These are phyloP conservation scores for Salarias fasciatus DNA, from an alignment of 2,797 vertebrate genomes.

Conservation along the genomic window DNA sequence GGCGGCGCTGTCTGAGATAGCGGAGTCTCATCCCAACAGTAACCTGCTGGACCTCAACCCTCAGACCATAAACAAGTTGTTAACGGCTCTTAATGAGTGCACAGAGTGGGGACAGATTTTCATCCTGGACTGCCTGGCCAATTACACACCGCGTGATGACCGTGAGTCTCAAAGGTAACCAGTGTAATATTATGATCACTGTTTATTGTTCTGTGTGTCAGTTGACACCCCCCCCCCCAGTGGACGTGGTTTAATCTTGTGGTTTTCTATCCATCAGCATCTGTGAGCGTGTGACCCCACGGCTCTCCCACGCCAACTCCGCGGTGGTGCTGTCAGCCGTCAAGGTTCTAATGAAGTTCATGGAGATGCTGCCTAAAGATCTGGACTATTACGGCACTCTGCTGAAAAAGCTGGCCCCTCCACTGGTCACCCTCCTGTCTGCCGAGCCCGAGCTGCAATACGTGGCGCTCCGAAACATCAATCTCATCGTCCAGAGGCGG, in stretches of 20 bases:
- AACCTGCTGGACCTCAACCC: conserved; percentile 96
- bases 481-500: conserved; percentile 98
- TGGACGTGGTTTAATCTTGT: conserved; percentile 4
- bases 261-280: conserved; percentile 80
- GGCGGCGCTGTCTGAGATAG: conserved; percentile 95
- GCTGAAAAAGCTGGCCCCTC: conserved; percentile 96
- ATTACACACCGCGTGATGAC: conserved; percentile 96
- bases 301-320: conserved; percentile 97
- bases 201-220: background rate
- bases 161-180: conserved; percentile 96
- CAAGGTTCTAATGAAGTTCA: conserved; percentile 98
- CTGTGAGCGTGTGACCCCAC: conserved; percentile 94
- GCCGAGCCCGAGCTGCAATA: conserved; percentile 97
- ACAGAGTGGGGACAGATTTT: conserved; percentile 99
- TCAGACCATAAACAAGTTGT: conserved; percentile 97
- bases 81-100: conserved; percentile 96
- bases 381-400: conserved; percentile 95
- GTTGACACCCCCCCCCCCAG: background rate
- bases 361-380: conserved; percentile 98
- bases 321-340: conserved; percentile 96
- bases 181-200: too few relatives aligned
- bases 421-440: conserved; percentile 93
- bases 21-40: conserved; percentile 96
- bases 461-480: conserved; percentile 97
- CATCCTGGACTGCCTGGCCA: conserved; percentile 97